Base-by-base conservation (phyloP, 2,888 invertebrate genomes). In the Cepaea hortensis region DNA sequence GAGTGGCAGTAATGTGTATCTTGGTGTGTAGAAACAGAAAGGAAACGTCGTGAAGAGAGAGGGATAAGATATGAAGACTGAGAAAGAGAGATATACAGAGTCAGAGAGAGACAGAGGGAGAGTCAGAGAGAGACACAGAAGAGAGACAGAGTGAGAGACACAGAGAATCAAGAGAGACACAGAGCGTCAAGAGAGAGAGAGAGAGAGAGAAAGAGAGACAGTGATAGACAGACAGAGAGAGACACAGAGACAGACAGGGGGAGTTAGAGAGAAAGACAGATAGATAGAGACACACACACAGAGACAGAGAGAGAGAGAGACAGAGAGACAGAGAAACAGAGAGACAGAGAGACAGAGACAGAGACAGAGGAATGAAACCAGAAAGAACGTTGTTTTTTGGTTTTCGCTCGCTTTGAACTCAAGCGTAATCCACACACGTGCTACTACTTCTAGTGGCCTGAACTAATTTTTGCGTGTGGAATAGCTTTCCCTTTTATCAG, bases 301-400 rank as follows among this genome's bases (percentile, higher is more conserved):
- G 7, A 15, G n/a, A 68, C 20, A 20, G n/a, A 68, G 15, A n/a
- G 50, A 55, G 4, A 20, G 76, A 76, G 3, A 50, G 76, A 76
- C 9, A 23, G 23, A 76, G 4, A 23, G 20, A 76, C 9, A 23
- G 23, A n/a, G 2, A 55, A 3, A 55, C 55, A 80, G 61, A 55
- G 61, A 80, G 80, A 55, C 55, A 80, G 61, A 55, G 4, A 80
- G 80, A 55, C 50, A 80, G 23, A 55, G 55, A 11, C 55, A 55
- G 55, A 77, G 55, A 75, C 35, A 75, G 35, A 35, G 23, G 23
- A 13, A 75, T 23, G 9, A 5, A 35, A 35, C 35, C 75, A 70
- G 20, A 70, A 70, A 70, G 20, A n/a, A 35, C 35, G 35, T 35
- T 35, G 35, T 35, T 35, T 35, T 35, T 35, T 35, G 35, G 35